Percentiles rank a stretch among this genome's conserved stretches.
phyloP scores from a whole-genome alignment of 2,888 invertebrate species.

The Latrodectus hesperus region DNA sequence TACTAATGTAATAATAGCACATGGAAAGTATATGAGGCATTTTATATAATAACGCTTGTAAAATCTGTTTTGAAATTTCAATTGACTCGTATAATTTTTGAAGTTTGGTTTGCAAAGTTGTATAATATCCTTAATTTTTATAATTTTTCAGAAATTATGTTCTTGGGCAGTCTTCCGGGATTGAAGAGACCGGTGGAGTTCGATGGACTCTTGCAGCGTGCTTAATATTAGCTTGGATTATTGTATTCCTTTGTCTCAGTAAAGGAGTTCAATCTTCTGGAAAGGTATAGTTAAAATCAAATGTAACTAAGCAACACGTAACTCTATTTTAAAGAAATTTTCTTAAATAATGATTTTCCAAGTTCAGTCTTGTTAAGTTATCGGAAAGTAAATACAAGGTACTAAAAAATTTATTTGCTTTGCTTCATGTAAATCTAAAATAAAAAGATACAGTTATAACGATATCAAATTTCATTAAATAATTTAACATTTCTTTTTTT shows the following conservation, averaged over 20 bases:
- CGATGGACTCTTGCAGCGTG: slow-evolving; percentile 83
- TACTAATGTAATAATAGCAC: too few relatives aligned
- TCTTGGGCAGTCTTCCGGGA: slow-evolving; percentile 83
- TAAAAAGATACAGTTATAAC: too few relatives aligned
- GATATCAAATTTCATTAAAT: too few relatives aligned
- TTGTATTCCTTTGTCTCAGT: slow-evolving; percentile 74
- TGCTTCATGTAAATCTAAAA: too few relatives aligned
- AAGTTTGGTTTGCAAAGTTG: not conserved
- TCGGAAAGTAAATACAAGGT: too few relatives aligned
- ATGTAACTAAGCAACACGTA: not conserved
- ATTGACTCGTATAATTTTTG: not conserved
- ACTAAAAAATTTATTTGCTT: too few relatives aligned
- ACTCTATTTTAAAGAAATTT: not conserved
- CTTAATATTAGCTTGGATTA: slow-evolving; percentile 85
- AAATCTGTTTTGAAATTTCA: not conserved
- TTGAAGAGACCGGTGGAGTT: slow-evolving; percentile 75
- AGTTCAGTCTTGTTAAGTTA: too few relatives aligned
- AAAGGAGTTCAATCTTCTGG: slow-evolving; percentile 72
- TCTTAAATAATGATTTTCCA: too few relatives aligned
- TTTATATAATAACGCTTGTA: not conserved
- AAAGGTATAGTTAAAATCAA: slow-evolving; percentile 46
- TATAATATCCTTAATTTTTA: too few relatives aligned
- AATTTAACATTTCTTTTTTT: too few relatives aligned
- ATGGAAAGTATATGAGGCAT: too few relatives aligned
- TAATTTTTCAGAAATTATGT: slow-evolving; percentile 78